These are phyloP conservation scores for Drosophila differens DNA, from an alignment of 2,888 invertebrate genomes.

Conservation along the genomic window DNA sequence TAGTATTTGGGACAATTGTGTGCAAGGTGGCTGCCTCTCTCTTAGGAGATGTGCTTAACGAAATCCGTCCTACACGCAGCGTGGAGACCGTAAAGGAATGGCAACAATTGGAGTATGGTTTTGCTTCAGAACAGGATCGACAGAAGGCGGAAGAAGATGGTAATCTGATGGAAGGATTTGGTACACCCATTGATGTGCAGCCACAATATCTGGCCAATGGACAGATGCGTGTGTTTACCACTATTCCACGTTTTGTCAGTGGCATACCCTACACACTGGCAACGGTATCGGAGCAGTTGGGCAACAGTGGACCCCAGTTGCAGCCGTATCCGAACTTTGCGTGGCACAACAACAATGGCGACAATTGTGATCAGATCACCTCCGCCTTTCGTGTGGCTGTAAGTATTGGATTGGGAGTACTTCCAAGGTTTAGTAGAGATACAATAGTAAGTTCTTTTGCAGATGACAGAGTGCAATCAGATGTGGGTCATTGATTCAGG, in stretches of 20 bases:
- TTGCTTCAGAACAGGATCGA: conserved; percentile 86
- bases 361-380: conserved; percentile 88
- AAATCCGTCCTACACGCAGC: conserved; percentile 20
- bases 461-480: conserved; percentile 88
- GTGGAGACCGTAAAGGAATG: conserved; percentile 88
- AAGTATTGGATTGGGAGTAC: conserved; percentile 77
- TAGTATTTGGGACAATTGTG: neutral
- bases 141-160: conserved; percentile 86
- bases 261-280: conserved; percentile 91
- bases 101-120: conserved; percentile 89
- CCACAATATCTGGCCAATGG: conserved; percentile 67
- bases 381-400: conserved; percentile 92
- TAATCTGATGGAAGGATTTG: conserved; percentile 87
- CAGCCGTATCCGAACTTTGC: conserved; percentile 89
- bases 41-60: neutral
- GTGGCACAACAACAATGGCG: conserved; percentile 87
- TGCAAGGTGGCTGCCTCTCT: neutral
- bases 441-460: neutral
- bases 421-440: fast-evolving
- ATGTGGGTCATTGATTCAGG: conserved; percentile 89
- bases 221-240: conserved; percentile 88
- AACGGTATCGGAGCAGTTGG: conserved; percentile 87
- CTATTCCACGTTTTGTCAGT: conserved; percentile 89
- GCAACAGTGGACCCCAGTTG: conserved; percentile 86
- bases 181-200: conserved; percentile 87